Evolutionary conservation across 2,113 vertebrate species (phyloP).

Genomic region (Corapipo altera): DNA sequence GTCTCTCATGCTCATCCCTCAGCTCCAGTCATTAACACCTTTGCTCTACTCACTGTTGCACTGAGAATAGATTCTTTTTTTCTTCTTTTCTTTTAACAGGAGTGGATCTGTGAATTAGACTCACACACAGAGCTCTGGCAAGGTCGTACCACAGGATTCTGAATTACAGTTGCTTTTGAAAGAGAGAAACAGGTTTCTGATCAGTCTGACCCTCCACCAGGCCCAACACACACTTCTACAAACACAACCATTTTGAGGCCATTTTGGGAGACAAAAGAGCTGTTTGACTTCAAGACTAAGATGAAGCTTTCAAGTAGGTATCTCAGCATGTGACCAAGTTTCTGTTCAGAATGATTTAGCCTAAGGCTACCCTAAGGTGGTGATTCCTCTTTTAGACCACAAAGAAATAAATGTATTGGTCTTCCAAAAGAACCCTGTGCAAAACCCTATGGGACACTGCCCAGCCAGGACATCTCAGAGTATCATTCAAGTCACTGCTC

Average conservation of each 20-base stretch:
- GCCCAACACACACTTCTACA: background rate
- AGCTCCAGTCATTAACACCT: background rate
- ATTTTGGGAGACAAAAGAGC: background rate
- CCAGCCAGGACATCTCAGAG: background rate
- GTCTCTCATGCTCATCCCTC: background rate
- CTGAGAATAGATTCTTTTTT: background rate
- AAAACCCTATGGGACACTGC: background rate
- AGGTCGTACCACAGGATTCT: background rate
- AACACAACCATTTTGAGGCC: background rate
- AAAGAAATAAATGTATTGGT: background rate
- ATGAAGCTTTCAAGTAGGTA: background rate
- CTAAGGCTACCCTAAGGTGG: background rate
- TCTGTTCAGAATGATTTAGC: conserved; percentile 25
- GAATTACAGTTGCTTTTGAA: background rate
- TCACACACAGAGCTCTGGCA: background rate
- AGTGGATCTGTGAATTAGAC: conserved; percentile 41
- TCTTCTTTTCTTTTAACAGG: background rate
- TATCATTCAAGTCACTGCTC: background rate
- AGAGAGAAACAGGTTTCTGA: background rate
- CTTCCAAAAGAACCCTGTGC: background rate
- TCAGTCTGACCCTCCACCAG: background rate
- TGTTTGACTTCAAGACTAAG: conserved; percentile 10
- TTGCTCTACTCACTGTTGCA: background rate
- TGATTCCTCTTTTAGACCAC: background rate
- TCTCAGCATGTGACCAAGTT: background rate